Conservation (phyloP, 2,797 vertebrate genomes). For the Anomalospiza imberbis region DNA sequence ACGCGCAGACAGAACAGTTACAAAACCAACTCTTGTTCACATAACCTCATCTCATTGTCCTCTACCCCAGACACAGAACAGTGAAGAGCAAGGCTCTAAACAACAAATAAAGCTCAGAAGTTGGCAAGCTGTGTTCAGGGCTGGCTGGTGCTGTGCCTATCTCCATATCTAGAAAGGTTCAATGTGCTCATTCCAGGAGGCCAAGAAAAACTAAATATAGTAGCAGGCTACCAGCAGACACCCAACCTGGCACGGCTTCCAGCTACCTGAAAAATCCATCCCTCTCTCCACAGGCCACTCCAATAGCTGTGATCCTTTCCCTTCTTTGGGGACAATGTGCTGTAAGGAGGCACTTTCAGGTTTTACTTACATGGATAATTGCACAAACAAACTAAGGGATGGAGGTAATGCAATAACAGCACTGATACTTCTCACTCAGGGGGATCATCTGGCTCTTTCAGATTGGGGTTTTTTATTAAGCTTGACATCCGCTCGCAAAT, state of each 20-base stretch:
- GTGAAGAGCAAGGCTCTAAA: neutral
- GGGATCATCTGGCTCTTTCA: neutral
- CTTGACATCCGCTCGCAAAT: neutral
- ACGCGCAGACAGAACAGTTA: neutral
- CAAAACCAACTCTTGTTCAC: neutral
- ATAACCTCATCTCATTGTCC: neutral
- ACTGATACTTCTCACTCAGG: neutral
- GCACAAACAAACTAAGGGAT: neutral
- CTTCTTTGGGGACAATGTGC: conserved; percentile 26
- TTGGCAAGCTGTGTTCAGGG: neutral
- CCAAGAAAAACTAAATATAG: conserved; percentile 53
- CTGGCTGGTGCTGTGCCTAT: neutral
- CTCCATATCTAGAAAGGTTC: conserved; percentile 44
- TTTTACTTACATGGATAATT: neutral
- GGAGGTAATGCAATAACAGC: neutral
- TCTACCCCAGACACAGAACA: neutral
- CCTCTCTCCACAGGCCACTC: neutral
- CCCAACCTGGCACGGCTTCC: neutral
- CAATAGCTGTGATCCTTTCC: neutral
- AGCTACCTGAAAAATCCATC: conserved; percentile 47
- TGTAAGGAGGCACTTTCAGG: neutral
- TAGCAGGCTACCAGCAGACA: conserved; percentile 14
- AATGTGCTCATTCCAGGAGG: neutral
- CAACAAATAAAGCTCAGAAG: neutral
- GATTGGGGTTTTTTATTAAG: neutral